phyloP scores from a whole-genome alignment of 2,797 vertebrate genomes.

The Pantherophis alleghaniensis region DNA sequence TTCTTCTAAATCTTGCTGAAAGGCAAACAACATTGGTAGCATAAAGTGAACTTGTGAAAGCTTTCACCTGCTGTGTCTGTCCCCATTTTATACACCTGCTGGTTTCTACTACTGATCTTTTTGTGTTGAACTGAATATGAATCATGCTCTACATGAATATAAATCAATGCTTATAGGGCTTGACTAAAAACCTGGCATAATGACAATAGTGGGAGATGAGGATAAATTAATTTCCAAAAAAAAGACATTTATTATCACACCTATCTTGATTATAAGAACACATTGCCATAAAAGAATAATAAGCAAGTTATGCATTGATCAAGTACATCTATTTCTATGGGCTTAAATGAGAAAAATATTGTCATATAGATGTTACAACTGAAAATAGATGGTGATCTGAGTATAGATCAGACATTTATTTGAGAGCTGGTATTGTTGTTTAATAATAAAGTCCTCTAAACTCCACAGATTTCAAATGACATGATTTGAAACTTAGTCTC shows the following conservation, averaged over 20 bases:
- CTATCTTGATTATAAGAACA: not conserved
- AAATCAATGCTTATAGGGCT: not conserved
- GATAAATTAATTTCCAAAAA: not conserved
- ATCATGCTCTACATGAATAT: not conserved
- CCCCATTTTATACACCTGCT: not conserved
- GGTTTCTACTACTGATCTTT: not conserved
- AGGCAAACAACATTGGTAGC: not conserved
- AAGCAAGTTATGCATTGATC: not conserved
- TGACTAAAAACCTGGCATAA: not conserved
- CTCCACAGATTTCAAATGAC: not conserved
- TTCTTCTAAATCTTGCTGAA: not conserved
- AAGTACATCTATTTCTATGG: not conserved
- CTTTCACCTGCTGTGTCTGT: not conserved
- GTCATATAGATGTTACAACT: not conserved
- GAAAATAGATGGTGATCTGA: not conserved
- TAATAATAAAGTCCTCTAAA: not conserved
- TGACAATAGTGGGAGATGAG: not conserved
- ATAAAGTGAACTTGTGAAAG: not conserved
- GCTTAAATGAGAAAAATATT: not conserved
- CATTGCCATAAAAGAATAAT: not conserved
- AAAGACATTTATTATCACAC: not conserved
- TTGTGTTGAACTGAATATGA: not conserved
- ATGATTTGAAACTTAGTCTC: not conserved
- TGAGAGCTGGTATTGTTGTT: not conserved
- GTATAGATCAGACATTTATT: not conserved